Conservation (phyloP, 2,113 vertebrate species). For the Sorex fumeus region DNA sequence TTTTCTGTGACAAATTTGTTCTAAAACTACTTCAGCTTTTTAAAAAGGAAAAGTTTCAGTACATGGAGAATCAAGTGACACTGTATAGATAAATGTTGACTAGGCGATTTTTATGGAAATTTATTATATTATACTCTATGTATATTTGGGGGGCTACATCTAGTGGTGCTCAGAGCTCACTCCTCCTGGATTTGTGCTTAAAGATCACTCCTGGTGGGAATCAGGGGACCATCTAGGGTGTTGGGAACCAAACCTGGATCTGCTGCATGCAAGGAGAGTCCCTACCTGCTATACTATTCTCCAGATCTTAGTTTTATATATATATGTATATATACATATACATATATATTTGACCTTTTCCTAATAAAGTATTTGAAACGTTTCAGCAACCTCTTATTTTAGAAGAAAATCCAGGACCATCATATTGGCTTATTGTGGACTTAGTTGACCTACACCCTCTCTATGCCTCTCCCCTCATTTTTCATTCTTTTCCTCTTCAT, state of each 20-base stretch:
- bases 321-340: too few relatives aligned
- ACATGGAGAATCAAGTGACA: not conserved
- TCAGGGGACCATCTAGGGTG: too few relatives aligned
- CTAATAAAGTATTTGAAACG: not conserved
- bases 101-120: not conserved
- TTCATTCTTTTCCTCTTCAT: not conserved
- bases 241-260: too few relatives aligned
- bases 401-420: conserved; percentile 34
- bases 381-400: conserved; percentile 25
- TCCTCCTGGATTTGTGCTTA: too few relatives aligned
- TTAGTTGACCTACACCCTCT: conserved; percentile 16
- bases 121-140: conserved; percentile 35
- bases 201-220: too few relatives aligned
- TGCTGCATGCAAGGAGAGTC: too few relatives aligned
- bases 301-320: too few relatives aligned
- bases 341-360: too few relatives aligned
- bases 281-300: too few relatives aligned
- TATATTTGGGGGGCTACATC: too few relatives aligned
- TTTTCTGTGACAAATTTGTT: conserved; percentile 7
- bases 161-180: too few relatives aligned
- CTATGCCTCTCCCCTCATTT: not conserved
- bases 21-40: conserved; percentile 41
- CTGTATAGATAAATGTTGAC: conserved; percentile 36
- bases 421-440: not conserved
- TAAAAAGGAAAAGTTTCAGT: conserved; percentile 5